These are phyloP conservation scores for Dolichomitus sp. DNA, from an alignment of 2,888 invertebrate species.

Conservation along the genomic window DNA sequence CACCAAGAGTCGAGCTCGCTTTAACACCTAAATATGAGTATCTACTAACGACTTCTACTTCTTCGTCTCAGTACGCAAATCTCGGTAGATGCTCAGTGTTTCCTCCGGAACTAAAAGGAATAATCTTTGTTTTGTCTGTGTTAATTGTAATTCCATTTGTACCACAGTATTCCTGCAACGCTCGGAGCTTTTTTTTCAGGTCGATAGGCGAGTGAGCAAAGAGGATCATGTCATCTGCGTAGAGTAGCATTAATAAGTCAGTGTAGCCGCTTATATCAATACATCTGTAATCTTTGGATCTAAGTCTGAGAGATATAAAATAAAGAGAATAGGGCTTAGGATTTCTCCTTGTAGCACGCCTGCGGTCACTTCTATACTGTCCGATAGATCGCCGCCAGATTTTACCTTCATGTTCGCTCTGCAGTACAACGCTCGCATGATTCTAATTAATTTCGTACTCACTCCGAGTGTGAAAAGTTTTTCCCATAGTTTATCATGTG, in stretches of 20 bases:
- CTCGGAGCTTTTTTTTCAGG: constrained; percentile 52
- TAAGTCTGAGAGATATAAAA: too few relatives aligned
- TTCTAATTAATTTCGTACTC: constrained; percentile 63
- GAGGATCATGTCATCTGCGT: constrained; percentile 67
- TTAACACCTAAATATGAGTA: too few relatives aligned
- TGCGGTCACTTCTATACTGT: constrained; percentile 34
- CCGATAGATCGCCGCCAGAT: background rate
- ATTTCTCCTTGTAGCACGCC: constrained; percentile 64
- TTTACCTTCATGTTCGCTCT: constrained; percentile 32
- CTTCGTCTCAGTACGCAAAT: too few relatives aligned
- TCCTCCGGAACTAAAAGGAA: constrained; percentile 52
- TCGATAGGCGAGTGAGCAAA: constrained; percentile 45
- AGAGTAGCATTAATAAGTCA: constrained; percentile 63
- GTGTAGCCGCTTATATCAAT: too few relatives aligned
- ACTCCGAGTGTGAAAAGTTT: constrained; percentile 58
- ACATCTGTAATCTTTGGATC: too few relatives aligned
- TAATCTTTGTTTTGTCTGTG: constrained; percentile 67
- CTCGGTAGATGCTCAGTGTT: background rate
- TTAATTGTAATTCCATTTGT: constrained; percentile 63
- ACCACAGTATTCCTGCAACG: constrained; percentile 59
- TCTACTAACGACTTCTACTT: too few relatives aligned
- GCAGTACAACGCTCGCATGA: constrained; percentile 52
- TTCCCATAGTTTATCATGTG: constrained; percentile 61
- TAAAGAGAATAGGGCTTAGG: constrained; percentile 36
- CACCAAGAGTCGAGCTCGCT: too few relatives aligned